phyloP scores from a whole-genome alignment of 2,797 vertebrate species.

The Apogon hyalosoma region DNA sequence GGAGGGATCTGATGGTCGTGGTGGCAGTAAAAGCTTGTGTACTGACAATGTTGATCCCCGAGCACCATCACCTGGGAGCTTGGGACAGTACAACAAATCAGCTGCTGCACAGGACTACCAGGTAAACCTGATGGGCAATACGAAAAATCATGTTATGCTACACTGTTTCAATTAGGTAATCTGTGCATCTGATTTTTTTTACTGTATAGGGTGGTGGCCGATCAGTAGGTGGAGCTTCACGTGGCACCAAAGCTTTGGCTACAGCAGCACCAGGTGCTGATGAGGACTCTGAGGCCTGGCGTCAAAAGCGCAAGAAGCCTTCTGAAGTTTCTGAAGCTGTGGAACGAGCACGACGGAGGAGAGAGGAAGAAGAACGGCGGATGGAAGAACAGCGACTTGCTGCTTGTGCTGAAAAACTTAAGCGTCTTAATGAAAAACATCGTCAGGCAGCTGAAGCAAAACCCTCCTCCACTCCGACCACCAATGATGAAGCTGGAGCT shows the following conservation, averaged over 20 bases:
- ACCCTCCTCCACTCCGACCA: conserved; percentile 51
- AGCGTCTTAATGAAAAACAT: conserved; percentile 95
- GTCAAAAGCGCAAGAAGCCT: conserved; percentile 94
- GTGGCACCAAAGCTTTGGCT: conserved; percentile 74
- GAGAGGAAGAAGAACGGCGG: conserved; percentile 94
- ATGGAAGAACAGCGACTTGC: conserved; percentile 98
- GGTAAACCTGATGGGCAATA: conserved; percentile 75
- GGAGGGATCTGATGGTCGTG: conserved; percentile 86
- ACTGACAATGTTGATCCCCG: conserved; percentile 78
- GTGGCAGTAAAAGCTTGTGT: conserved; percentile 77
- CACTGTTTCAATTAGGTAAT: neutral
- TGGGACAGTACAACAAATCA: conserved; percentile 84
- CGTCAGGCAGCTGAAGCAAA: conserved; percentile 69
- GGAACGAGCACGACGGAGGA: conserved; percentile 92
- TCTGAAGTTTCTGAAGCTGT: conserved; percentile 94
- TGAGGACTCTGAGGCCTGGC: conserved; percentile 94
- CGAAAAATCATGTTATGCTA: neutral
- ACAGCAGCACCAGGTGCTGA: conserved; percentile 83
- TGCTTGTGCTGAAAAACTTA: conserved; percentile 97
- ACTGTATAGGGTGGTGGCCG: conserved; percentile 62
- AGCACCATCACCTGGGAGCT: conserved; percentile 79
- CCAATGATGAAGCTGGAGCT: conserved; percentile 54
- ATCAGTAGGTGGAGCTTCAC: conserved; percentile 75
- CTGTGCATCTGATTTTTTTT: neutral
- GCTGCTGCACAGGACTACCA: conserved; percentile 86